Evolutionary conservation across 2,113 vertebrate genomes (phyloP).

Genomic region (Scomber japonicus): DNA sequence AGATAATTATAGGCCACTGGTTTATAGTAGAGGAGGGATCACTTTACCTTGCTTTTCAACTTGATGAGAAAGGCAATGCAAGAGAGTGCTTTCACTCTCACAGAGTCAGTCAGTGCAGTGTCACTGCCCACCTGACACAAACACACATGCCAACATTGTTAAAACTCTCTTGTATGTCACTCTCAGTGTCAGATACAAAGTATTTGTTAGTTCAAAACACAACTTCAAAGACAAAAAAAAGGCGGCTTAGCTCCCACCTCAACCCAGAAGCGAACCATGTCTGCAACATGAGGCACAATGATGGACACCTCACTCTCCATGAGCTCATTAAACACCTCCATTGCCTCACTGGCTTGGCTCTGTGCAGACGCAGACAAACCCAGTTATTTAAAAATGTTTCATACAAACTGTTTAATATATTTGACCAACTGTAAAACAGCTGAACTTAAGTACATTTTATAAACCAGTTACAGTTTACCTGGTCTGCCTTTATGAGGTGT

Average conservation of each 20-base stretch:
- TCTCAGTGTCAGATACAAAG: background rate
- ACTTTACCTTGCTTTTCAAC: slow-evolving; percentile 87
- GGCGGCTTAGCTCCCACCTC: slow-evolving; percentile 77
- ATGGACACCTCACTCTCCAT: slow-evolving; percentile 90
- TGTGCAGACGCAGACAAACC: slow-evolving; percentile 60
- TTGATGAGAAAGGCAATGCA: slow-evolving; percentile 89
- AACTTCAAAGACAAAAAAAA: background rate
- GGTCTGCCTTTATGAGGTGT: slow-evolving; percentile 86
- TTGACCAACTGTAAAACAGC: background rate
- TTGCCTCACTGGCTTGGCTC: slow-evolving; percentile 89
- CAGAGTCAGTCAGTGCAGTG: slow-evolving; percentile 77
- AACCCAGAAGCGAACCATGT: slow-evolving; percentile 88
- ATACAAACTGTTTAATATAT: background rate
- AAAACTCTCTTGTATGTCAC: background rate
- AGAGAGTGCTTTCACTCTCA: slow-evolving; percentile 89
- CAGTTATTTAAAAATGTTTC: background rate
- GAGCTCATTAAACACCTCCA: slow-evolving; percentile 92
- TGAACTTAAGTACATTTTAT: background rate
- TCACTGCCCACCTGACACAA: slow-evolving; percentile 86
- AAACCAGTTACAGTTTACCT: slow-evolving; percentile 77
- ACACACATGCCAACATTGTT: background rate
- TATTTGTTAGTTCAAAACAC: background rate
- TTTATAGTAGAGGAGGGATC: background rate
- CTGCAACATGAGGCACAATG: slow-evolving; percentile 86
- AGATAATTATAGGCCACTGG: background rate